phyloP scores from a whole-genome alignment of 2,113 vertebrate genomes.

The Thalassoma bifasciatum region DNA sequence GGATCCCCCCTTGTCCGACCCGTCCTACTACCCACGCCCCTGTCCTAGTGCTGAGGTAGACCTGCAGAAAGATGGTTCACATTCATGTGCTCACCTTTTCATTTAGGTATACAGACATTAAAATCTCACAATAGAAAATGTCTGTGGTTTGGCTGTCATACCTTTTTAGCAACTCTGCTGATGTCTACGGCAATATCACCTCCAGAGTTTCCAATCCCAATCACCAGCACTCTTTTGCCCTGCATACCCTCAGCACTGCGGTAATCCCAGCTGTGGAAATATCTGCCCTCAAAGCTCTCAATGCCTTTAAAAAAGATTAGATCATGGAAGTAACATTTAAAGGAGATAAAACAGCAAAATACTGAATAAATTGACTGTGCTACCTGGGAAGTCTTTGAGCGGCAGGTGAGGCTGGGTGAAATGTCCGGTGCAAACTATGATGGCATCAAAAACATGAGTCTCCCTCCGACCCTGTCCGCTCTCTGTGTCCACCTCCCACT shows the following conservation, averaged over 20 bases:
- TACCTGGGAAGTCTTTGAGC: slow-evolving; percentile 91
- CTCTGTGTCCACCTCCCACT: slow-evolving; percentile 89
- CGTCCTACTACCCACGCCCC: slow-evolving; percentile 91
- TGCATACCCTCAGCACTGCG: slow-evolving; percentile 79
- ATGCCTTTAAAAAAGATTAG: slow-evolving; percentile 81
- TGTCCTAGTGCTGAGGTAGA: slow-evolving; percentile 93
- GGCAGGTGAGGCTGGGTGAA: slow-evolving; percentile 85
- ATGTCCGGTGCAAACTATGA: slow-evolving; percentile 91
- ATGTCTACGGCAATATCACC: slow-evolving; percentile 93
- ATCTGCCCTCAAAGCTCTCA: slow-evolving; percentile 87
- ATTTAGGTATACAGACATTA: background rate
- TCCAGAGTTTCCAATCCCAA: slow-evolving; percentile 95
- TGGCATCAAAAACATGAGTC: slow-evolving; percentile 87
- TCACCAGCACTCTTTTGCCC: slow-evolving; percentile 85
- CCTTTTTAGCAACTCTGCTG: slow-evolving; percentile 91
- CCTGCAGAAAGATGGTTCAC: slow-evolving; percentile 73
- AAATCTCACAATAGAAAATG: slow-evolving; percentile 36
- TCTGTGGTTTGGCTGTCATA: slow-evolving; percentile 39
- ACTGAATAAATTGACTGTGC: background rate
- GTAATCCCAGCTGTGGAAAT: slow-evolving; percentile 93
- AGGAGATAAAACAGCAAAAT: background rate
- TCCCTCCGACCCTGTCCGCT: slow-evolving; percentile 73
- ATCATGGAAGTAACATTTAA: background rate
- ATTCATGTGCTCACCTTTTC: background rate
- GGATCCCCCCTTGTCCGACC: slow-evolving; percentile 83